Evolutionary conservation across 1,140 invertebrate genomes (phyloP).

Genomic region (Apocrypta bakeri): DNA sequence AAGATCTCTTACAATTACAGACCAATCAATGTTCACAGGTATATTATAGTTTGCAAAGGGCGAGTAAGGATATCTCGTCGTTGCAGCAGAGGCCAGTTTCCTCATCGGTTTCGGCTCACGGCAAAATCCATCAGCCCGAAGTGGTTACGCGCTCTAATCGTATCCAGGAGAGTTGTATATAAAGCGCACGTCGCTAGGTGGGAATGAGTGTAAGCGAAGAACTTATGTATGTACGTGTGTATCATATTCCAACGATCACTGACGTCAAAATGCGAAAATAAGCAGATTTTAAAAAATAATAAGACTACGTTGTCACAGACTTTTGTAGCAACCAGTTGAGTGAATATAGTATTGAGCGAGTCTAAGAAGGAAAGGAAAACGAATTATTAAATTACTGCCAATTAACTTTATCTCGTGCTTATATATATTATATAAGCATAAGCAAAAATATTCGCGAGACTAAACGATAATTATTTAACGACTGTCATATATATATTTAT

Average conservation of each 20-base stretch:
- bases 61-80: slow-evolving; percentile 77
- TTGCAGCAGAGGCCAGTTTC: slow-evolving; percentile 68
- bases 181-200: slow-evolving; percentile 65
- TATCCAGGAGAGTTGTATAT: slow-evolving; percentile 92
- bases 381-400: slow-evolving; percentile 2
- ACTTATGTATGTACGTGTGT: background rate
- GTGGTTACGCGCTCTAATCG: slow-evolving; percentile 88
- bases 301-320: too few species aligned
- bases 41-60: slow-evolving; percentile 81
- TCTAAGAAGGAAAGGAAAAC: background rate
- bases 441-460: background rate
- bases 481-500: too few species aligned
- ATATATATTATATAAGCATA: background rate
- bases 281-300: too few species aligned
- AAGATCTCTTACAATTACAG: too few species aligned
- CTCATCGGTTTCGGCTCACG: slow-evolving; percentile 67
- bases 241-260: too few species aligned
- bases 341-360: too few species aligned
- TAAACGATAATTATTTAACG: background rate
- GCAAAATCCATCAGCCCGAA: slow-evolving; percentile 78
- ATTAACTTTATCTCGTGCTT: background rate
- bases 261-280: too few species aligned
- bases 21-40: slow-evolving; percentile 73
- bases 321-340: too few species aligned
- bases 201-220: background rate